Evolutionary conservation across 2,797 vertebrate genomes (phyloP).

Genomic region (Oreortyx pictus): DNA sequence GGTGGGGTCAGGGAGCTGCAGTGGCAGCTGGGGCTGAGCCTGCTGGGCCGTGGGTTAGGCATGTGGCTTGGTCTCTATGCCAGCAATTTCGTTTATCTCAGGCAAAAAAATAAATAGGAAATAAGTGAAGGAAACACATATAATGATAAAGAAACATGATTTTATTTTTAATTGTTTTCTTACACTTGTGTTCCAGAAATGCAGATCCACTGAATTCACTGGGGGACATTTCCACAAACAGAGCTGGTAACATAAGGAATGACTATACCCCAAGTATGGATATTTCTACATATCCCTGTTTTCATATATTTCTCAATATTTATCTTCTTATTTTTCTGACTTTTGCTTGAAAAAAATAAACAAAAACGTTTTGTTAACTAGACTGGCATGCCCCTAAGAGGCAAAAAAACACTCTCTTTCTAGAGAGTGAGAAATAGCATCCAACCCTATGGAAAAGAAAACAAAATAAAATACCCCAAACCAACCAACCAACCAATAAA

Average conservation of each 20-base stretch:
- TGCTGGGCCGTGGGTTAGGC: background rate
- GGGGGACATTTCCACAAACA: background rate
- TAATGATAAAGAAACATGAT: background rate
- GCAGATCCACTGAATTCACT: background rate
- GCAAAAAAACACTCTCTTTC: background rate
- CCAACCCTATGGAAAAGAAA: background rate
- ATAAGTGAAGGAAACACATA: background rate
- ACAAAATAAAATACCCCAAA: background rate
- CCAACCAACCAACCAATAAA: too few relatives aligned
- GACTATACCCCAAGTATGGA: background rate
- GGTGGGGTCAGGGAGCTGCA: background rate
- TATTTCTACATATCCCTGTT: conserved; percentile 44
- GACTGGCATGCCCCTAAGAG: background rate
- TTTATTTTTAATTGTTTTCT: background rate
- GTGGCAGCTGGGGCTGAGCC: background rate
- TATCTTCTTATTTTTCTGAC: conserved; percentile 54
- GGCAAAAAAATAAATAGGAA: background rate
- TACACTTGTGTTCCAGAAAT: background rate
- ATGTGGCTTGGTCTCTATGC: background rate
- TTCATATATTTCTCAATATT: conserved; percentile 57
- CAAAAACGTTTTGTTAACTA: background rate
- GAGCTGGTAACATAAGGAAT: background rate
- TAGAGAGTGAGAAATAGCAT: background rate
- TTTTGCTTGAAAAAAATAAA: conserved; percentile 34
- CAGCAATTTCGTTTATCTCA: background rate